phyloP scores from a whole-genome alignment of 2,888 invertebrate species.

The Horisme vitalbata region DNA sequence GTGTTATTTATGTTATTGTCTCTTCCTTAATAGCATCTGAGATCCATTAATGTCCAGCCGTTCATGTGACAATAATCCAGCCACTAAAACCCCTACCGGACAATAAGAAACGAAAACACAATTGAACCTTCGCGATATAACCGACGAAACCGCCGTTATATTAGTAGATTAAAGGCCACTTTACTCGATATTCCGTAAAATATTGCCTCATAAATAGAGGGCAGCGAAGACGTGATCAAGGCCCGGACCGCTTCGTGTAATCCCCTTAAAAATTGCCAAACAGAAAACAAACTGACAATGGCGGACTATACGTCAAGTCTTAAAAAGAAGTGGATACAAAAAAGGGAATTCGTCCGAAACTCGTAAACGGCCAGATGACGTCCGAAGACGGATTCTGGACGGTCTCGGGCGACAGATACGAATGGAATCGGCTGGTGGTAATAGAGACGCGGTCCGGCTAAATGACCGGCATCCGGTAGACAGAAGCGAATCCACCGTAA shows the following conservation, averaged over 20 bases:
- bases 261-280: conserved; percentile 82
- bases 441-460: conserved; percentile 76
- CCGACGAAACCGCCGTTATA: conserved; percentile 70
- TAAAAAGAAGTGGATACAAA: conserved; percentile 58
- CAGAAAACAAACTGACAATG: conserved; percentile 76
- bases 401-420: conserved; percentile 73
- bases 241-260: conserved; percentile 59
- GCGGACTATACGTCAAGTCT: conserved; percentile 71
- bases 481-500: conserved; percentile 80
- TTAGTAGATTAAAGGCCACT: conserved; percentile 81
- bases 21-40: conserved; percentile 20
- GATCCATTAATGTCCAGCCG: conserved; percentile 22
- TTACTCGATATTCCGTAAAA: conserved; percentile 81
- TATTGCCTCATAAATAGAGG: conserved; percentile 79
- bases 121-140: conserved; percentile 58
- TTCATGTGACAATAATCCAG: conserved; percentile 48
- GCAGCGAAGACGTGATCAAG: conserved; percentile 77
- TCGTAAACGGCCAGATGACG: conserved; percentile 63
- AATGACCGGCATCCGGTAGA: conserved; percentile 79
- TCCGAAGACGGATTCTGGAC: conserved; percentile 69
- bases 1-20: too few relatives aligned
- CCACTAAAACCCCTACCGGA: conserved; percentile 52
- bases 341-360: conserved; percentile 55
- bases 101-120: conserved; percentile 70
- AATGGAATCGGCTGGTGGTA: conserved; percentile 78